Conservation (phyloP, 2,113 vertebrate genomes). For the crab-eating macaque (Macaca fascicularis) region T2T-MFA8v1.1 NC_088377.1:90359501-90360000, state of each 20-base stretch:
- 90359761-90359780: neutral
- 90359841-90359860: neutral
- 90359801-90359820: neutral
- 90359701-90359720: neutral
- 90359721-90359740: neutral
- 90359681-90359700: neutral
- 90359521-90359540: neutral
- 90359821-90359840: neutral
- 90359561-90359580: neutral
- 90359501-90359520: neutral
- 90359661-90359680: neutral
- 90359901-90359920: neutral
- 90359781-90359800: neutral
- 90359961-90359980: neutral
- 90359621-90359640: neutral
- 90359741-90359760: neutral
- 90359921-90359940: neutral
- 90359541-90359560: neutral
- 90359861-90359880: neutral
- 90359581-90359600: too few species aligned
- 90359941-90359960: neutral
- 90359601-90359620: neutral
- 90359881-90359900: neutral
- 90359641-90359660: neutral
- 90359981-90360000: neutral